Percentiles rank a stretch among this genome's conserved stretches.
These are phyloP conservation scores for Hestina assimilis DNA, from an alignment of 1,140 invertebrate genomes.

Conservation along the genomic window DNA sequence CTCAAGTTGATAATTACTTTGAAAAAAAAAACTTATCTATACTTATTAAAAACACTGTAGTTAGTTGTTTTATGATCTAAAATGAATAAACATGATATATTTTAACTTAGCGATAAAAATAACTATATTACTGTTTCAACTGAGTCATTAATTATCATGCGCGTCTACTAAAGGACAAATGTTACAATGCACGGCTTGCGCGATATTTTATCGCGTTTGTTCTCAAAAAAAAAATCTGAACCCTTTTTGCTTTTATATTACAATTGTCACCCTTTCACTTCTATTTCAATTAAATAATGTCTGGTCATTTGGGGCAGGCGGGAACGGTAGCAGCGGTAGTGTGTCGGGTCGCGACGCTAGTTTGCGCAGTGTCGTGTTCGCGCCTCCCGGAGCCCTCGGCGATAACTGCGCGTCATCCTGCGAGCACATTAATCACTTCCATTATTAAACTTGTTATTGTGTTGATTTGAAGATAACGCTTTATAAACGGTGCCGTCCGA, in stretches of 20 bases:
- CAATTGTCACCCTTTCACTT: conserved; percentile 77
- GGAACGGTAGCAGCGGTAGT: conserved; percentile 15
- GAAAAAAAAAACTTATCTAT: not conserved
- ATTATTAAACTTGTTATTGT: conserved; percentile 78
- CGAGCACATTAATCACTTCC: conserved; percentile 72
- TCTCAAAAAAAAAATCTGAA: conserved; percentile 61
- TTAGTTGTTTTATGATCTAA: not conserved
- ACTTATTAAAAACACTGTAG: not conserved
- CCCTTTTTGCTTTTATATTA: conserved; percentile 75
- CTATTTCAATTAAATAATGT: conserved; percentile 78
- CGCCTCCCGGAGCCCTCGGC: conserved; percentile 55
- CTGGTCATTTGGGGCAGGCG: conserved; percentile 73
- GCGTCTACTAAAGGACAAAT: conserved; percentile 62
- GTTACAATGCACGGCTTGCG: conserved; percentile 72
- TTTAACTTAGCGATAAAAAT: not conserved
- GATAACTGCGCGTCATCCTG: conserved; percentile 72
- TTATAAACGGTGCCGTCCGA: conserved; percentile 76
- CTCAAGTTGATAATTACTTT: not conserved
- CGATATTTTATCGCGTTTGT: conserved; percentile 69
- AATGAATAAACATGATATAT: too few species aligned
- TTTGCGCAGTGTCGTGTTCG: conserved; percentile 51
- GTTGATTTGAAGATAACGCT: conserved; percentile 75
- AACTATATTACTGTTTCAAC: conserved; percentile 19
- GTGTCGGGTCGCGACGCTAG: conserved; percentile 9
- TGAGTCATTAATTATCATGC: conserved; percentile 34